Evolutionary conservation across 2,888 invertebrate species (phyloP).

Genomic region (Fragum whitleyi): DNA sequence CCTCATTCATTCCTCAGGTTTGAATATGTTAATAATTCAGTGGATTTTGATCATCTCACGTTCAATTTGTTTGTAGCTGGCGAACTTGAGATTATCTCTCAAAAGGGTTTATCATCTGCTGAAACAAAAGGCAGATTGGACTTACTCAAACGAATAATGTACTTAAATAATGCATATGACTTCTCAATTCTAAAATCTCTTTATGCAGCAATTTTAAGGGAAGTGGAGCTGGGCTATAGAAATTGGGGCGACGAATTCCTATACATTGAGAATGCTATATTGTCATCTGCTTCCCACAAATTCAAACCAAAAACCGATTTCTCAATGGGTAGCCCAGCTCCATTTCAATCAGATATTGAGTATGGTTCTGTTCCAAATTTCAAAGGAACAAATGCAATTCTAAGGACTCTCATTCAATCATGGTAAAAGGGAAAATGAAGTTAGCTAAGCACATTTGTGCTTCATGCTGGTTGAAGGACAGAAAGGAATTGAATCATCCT

Average conservation of each 20-base stretch:
- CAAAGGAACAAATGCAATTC: not conserved
- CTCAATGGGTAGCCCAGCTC: not conserved
- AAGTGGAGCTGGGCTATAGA: not conserved
- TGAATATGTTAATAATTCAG: conserved; percentile 14
- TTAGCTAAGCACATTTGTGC: conserved; percentile 24
- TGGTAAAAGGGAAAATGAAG: not conserved
- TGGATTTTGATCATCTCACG: conserved; percentile 22
- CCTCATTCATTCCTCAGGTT: conserved; percentile 3
- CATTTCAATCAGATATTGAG: not conserved
- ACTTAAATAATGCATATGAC: conserved; percentile 12
- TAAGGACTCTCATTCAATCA: not conserved
- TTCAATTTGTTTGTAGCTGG: conserved; percentile 13
- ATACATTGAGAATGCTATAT: not conserved
- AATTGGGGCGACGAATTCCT: not conserved
- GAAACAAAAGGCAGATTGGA: conserved; percentile 3
- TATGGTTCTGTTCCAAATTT: conserved; percentile 9
- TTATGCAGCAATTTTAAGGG: not conserved
- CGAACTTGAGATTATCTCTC: conserved; percentile 20
- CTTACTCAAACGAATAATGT: not conserved
- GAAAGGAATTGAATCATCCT: not conserved
- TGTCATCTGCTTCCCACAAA: not conserved
- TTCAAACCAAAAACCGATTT: not conserved
- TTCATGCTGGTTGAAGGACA: conserved; percentile 13
- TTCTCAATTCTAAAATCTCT: not conserved
- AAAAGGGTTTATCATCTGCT: not conserved